Conservation (phyloP, 2,113 vertebrate genomes). For the Isichthys henryi region DNA sequence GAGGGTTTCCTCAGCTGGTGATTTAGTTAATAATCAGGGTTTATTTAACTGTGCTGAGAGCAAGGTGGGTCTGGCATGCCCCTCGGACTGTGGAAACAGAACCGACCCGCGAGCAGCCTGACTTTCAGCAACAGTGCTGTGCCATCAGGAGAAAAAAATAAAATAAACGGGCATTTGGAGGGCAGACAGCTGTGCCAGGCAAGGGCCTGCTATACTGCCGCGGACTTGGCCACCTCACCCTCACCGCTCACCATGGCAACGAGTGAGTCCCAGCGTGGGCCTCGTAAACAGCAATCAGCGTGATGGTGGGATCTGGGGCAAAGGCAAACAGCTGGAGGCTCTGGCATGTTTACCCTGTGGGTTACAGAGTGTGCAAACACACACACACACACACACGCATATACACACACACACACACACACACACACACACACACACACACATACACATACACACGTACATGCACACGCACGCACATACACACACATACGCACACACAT, state of each 20-base stretch:
- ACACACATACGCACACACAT: rapidly evolving
- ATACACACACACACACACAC: too few relatives aligned
- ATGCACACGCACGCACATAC: too few relatives aligned
- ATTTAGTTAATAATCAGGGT: not conserved
- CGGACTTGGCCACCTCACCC: not conserved
- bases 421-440: not conserved
- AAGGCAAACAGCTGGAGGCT: not conserved
- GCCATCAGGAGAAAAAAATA: not conserved
- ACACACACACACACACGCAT: not conserved
- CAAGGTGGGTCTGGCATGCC: not conserved
- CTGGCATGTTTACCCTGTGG: not conserved
- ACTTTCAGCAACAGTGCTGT: not conserved
- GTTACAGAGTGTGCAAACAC: not conserved
- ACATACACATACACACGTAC: too few relatives aligned
- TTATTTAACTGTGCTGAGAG: not conserved
- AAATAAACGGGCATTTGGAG: not conserved
- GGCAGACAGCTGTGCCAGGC: not conserved
- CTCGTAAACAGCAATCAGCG: not conserved
- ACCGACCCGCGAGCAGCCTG: not conserved
- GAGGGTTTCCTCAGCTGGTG: not conserved
- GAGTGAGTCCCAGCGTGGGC: not conserved
- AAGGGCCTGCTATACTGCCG: not conserved
- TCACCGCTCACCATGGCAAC: conserved; percentile 5
- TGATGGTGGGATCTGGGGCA: not conserved
- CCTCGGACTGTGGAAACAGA: not conserved